Base-by-base conservation (phyloP, 53 echinoderm and acorn worm species). In the Echinarachnius parma region DNA sequence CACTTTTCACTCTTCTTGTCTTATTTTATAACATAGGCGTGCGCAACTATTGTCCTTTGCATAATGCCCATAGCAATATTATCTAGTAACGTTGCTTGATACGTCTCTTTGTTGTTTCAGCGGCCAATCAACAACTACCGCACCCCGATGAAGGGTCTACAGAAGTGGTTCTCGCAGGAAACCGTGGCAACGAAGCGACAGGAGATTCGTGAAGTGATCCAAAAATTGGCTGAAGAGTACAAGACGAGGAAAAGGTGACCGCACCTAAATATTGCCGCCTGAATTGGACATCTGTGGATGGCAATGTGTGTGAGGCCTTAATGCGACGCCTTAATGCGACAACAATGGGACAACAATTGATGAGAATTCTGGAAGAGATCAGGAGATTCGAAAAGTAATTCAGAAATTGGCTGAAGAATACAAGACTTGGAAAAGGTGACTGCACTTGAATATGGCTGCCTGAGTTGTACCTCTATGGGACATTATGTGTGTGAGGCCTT, bases 121-220 rank as follows among this genome's bases (percentile, higher is more conserved):
- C 80, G 78, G 53, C 94, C 89, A 0, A 83, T 89, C 31, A 53
- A 34, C 28, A 89, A 86, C 69, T 93, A 77, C 48, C 34, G 47
- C 20, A 66, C 72, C 20, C 94, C 94, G 5, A 63, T 93, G 62
- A 67, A 70, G 60, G 86, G 86, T 49, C 75, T 93, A 15, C 58
- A 53, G 46, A 70, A 48, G 14, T 93, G 94, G 94, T 93, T 93
- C 37, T 36, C 56, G 4, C 83, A 89, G 46, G 86, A 76, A 13
- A 48, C 52, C 10, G 86, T 90, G 16, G 74, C 66, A 44, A 31
- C 47, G 25, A 93, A 93, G 53, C 78, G 94, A 11, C 66, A 57
- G 19, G 83, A 83, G 3, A 90, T 90, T 30, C 59, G 42, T 7
- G 21, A 45, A 4, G 59, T 90, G 9, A 93, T 93, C 16, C n/a